Base-by-base conservation (phyloP, 1,140 invertebrate genomes). In the Pantala flavescens region DNA sequence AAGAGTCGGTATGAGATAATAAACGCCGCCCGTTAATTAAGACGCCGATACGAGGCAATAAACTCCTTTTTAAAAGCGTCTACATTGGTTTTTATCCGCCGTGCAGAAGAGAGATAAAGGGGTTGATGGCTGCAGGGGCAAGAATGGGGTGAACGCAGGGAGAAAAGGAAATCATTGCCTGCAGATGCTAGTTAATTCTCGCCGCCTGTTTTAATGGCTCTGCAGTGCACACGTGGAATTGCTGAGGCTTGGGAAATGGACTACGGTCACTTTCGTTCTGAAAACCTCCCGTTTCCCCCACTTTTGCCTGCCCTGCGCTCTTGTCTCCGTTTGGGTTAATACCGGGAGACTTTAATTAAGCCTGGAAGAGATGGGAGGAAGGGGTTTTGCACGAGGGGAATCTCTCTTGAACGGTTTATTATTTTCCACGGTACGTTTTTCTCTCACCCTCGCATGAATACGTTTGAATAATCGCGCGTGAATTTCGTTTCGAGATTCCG, bases 131-230 rank as follows among this genome's bases (percentile, higher is more conserved):
- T 36, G 28, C 3, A 36, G 28, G 28, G 28, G 28, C 9, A 63
- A 63, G 49, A 63, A 21, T 3, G 12, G n/a, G 49, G n/a, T 5
- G 12, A 12, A 63, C 43, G 43, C 5, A 63, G 49, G 49, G 49
- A 63, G 49, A 63, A 21, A 21, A 63, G 49, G 49, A 63, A 63
- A 63, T 63, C 49, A 63, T 63, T 63, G 49, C 49, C 49, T 63
- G 49, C 49, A 14, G 49, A 63, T 63, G 49, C n/a, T 3, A 63
- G 49, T 63, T 63, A 63, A 63, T 63, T 63, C n/a, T 63, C 49
- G 49, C 49, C 3, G 49, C 49, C 49, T 16, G 49, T 63, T 63
- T 63, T 63, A 63, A 63, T 63, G 49, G 49, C 49, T 63, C 49
- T 1, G 49, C 49, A 63, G 49, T 63, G 49, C 49, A 63, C 49